A percentile compares a stretch with the other conserved stretches of the same genome.
phyloP scores from a whole-genome alignment of 2,113 vertebrate species.

The human (Homo sapiens) region GRCh38 chr1:245202001-245202500 shows the following conservation, averaged over 20 bases:
- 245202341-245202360: background rate
- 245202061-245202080: conserved; percentile 45
- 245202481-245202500: too few species aligned
- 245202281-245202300: background rate
- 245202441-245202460: background rate
- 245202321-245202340: rapidly evolving
- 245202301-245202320: background rate
- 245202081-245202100: conserved; percentile 59
- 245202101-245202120: background rate
- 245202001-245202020: conserved; percentile 30
- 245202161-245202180: background rate
- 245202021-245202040: conserved; percentile 52
- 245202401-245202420: background rate
- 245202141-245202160: background rate
- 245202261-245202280: background rate
- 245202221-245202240: rapidly evolving
- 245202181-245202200: rapidly evolving
- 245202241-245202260: background rate
- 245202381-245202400: background rate
- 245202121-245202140: background rate
- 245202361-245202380: background rate
- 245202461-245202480: background rate
- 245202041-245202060: conserved; percentile 64
- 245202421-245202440: background rate
- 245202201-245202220: rapidly evolving